A percentile compares a stretch with the other conserved stretches of the same genome.
These are phyloP conservation scores for Colinus virginianus DNA, from an alignment of 2,113 vertebrate species.

Conservation along the genomic window DNA sequence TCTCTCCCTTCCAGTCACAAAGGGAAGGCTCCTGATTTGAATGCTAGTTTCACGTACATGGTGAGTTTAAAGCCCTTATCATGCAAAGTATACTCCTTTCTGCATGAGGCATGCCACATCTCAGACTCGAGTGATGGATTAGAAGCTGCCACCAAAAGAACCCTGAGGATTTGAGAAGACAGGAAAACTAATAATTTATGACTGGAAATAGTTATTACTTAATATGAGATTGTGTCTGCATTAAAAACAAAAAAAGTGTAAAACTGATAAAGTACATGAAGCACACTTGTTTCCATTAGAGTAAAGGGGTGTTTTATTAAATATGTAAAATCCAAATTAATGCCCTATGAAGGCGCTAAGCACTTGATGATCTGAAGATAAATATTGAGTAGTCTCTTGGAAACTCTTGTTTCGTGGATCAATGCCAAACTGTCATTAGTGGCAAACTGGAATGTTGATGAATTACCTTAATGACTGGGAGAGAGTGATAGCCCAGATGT, in stretches of 20 bases:
- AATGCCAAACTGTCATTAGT: background rate
- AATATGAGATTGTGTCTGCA: background rate
- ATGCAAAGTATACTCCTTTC: background rate
- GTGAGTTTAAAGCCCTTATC: background rate
- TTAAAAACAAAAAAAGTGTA: background rate
- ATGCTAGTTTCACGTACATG: background rate
- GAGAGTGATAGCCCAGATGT: background rate
- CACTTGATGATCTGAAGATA: background rate
- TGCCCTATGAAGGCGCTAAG: background rate
- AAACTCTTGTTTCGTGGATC: background rate
- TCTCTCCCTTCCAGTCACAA: background rate
- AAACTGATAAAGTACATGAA: background rate
- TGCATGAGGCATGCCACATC: background rate
- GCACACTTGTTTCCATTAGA: background rate
- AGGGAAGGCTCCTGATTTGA: background rate
- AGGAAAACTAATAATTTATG: background rate
- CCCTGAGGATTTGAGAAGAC: background rate
- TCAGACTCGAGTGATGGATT: background rate
- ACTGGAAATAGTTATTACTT: background rate
- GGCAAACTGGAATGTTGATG: background rate
- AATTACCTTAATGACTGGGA: background rate
- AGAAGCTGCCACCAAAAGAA: background rate
- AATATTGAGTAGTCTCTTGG: background rate
- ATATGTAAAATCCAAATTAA: background rate
- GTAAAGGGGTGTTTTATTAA: background rate